These are phyloP conservation scores for Frieseomelitta varia DNA, from an alignment of 1,140 invertebrate genomes.

Conservation along the genomic window DNA sequence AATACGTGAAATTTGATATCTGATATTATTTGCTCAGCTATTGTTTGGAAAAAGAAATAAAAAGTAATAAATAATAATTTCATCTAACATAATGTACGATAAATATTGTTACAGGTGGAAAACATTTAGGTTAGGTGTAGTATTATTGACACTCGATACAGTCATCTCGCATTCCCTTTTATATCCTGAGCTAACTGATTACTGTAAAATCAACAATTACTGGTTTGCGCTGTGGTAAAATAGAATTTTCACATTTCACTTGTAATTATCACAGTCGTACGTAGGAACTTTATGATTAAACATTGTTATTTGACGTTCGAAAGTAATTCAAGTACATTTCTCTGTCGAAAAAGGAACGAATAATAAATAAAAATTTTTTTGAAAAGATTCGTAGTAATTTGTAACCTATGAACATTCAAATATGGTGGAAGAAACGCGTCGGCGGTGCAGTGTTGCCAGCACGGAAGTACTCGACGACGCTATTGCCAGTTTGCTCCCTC, in stretches of 20 bases:
- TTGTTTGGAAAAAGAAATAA: not conserved
- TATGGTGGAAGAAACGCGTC: conserved; percentile 67
- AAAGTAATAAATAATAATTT: not conserved
- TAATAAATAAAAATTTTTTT: not conserved
- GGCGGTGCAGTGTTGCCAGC: conserved; percentile 73
- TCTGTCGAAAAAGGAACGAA: not conserved
- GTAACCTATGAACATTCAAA: conserved; percentile 62
- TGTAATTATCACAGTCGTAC: too few relatives aligned
- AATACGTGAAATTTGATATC: not conserved
- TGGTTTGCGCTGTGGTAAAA: conserved; percentile 10
- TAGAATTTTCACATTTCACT: not conserved
- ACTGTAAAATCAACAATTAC: conserved; percentile 23
- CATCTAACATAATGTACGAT: not conserved
- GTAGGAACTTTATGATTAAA: not conserved
- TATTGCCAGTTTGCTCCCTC: conserved; percentile 73
- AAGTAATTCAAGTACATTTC: not conserved
- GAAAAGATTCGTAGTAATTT: not conserved
- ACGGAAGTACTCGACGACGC: conserved; percentile 70
- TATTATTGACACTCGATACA: not conserved
- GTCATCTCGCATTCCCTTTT: not conserved
- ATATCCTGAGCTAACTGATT: conserved; percentile 19
- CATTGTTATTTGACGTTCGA: not conserved
- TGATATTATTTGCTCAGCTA: not conserved
- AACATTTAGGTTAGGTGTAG: not conserved
- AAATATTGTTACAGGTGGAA: not conserved